Conservation (phyloP, 2,888 invertebrate species). For the Caenorhabditis macrosperma region DNA sequence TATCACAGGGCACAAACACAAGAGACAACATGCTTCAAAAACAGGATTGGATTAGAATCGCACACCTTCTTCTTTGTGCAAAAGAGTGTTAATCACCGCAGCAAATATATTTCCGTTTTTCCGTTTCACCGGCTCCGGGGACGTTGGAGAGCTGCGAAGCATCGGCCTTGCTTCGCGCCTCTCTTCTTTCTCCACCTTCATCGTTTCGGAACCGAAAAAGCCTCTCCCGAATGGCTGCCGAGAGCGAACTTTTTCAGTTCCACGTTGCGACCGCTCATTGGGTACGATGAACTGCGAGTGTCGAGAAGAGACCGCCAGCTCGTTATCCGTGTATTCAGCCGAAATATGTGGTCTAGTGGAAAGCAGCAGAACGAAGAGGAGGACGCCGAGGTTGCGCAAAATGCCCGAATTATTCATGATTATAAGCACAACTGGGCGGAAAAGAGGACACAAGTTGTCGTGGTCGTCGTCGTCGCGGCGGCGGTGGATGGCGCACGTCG, state of each 20-base stretch:
- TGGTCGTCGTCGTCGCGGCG: constrained; percentile 17
- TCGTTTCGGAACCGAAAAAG: constrained; percentile 50
- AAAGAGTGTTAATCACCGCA: constrained; percentile 66
- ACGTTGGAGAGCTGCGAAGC: constrained; percentile 46
- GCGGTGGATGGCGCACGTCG: constrained; percentile 28
- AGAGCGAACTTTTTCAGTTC: constrained; percentile 46
- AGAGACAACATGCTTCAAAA: constrained; percentile 1
- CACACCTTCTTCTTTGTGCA: constrained; percentile 57
- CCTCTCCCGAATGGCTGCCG: constrained; percentile 46
- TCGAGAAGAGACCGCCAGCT: constrained; percentile 14
- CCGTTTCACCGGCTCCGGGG: constrained; percentile 16
- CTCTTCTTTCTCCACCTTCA: constrained; percentile 32
- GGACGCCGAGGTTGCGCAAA: constrained; percentile 45
- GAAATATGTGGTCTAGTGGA: constrained; percentile 30
- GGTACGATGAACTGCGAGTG: constrained; percentile 3
- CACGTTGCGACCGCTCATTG: constrained; percentile 24
- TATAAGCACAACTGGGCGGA: constrained; percentile 57
- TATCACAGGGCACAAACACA: too few relatives aligned
- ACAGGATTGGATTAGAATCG: background rate
- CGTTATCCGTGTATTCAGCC: constrained; percentile 49
- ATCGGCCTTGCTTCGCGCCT: constrained; percentile 32
- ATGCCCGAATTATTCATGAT: constrained; percentile 57
- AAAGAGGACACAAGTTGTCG: constrained; percentile 27
- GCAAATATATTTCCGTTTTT: constrained; percentile 64
- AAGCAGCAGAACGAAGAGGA: constrained; percentile 28